Percentiles rank a stretch among this genome's conserved stretches.
Evolutionary conservation across 2,888 invertebrate genomes (phyloP).

Genomic region (Melitaea athalia): DNA sequence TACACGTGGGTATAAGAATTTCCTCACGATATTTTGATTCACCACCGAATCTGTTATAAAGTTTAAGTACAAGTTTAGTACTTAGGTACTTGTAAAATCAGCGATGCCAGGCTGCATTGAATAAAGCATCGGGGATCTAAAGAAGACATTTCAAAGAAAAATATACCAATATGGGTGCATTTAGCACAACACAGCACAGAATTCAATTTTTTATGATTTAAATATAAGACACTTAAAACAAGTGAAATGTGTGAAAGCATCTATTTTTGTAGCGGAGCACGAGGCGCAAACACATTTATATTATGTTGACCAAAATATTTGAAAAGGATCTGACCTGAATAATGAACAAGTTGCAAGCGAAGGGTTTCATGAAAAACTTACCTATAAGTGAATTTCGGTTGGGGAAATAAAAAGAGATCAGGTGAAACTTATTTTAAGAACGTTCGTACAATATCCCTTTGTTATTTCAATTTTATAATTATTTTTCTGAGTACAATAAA

Average conservation of each 20-base stretch:
- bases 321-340: slow-evolving; percentile 67
- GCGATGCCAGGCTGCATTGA: too few relatives aligned
- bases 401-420: slow-evolving; percentile 32
- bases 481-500: slow-evolving; percentile 43
- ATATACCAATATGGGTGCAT: too few relatives aligned
- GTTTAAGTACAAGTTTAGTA: too few relatives aligned
- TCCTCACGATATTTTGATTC: too few relatives aligned
- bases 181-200: background rate
- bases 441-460: background rate
- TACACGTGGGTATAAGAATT: too few relatives aligned
- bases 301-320: slow-evolving; percentile 50
- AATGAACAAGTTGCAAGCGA: slow-evolving; percentile 64
- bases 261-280: background rate
- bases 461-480: background rate
- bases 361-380: slow-evolving; percentile 58
- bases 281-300: background rate
- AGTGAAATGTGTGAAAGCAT: background rate
- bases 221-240: background rate
- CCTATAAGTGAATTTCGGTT: slow-evolving; percentile 63
- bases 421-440: slow-evolving; percentile 9
- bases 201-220: background rate
- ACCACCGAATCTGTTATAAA: too few relatives aligned
- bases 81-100: background rate
- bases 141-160: too few relatives aligned
- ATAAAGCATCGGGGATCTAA: too few relatives aligned